Conservation (phyloP, 1,140 invertebrate genomes). For the Holotrichia oblita region DNA sequence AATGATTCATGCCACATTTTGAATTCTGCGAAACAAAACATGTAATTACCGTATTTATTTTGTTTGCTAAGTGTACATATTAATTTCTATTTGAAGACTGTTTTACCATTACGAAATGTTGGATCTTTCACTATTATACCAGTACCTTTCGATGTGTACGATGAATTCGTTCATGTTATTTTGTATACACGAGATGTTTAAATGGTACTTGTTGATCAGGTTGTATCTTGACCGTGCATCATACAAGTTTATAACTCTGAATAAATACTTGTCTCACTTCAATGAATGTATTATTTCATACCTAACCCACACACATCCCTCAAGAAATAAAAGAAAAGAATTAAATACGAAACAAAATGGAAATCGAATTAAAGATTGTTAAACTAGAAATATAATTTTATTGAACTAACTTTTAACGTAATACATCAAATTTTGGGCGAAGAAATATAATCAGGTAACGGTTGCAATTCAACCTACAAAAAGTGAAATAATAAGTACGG, state of each 20-base stretch:
- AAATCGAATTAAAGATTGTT: too few relatives aligned
- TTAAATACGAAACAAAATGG: too few relatives aligned
- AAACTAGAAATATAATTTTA: too few relatives aligned
- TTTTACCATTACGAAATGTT: slow-evolving; percentile 34
- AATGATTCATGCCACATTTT: background rate
- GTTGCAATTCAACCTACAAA: slow-evolving; percentile 67
- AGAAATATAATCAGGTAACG: slow-evolving; percentile 58
- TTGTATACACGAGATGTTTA: slow-evolving; percentile 24
- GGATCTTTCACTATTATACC: background rate
- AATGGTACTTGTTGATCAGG: slow-evolving; percentile 24
- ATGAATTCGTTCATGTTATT: background rate
- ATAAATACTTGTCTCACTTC: slow-evolving; percentile 30
- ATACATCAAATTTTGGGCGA: background rate
- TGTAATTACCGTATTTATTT: slow-evolving; percentile 26
- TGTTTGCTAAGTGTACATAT: slow-evolving; percentile 30
- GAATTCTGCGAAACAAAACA: background rate
- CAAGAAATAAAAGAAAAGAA: too few relatives aligned
- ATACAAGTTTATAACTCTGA: slow-evolving; percentile 28
- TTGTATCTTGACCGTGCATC: slow-evolving; percentile 18
- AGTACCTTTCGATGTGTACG: slow-evolving; percentile 8
- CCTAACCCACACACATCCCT: too few relatives aligned
- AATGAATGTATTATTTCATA: background rate
- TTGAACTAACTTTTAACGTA: too few relatives aligned
- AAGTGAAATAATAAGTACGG: slow-evolving; percentile 14
- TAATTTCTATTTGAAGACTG: slow-evolving; percentile 26